Conservation (phyloP, 2,797 vertebrate genomes). For the Podarcis siculus region DNA sequence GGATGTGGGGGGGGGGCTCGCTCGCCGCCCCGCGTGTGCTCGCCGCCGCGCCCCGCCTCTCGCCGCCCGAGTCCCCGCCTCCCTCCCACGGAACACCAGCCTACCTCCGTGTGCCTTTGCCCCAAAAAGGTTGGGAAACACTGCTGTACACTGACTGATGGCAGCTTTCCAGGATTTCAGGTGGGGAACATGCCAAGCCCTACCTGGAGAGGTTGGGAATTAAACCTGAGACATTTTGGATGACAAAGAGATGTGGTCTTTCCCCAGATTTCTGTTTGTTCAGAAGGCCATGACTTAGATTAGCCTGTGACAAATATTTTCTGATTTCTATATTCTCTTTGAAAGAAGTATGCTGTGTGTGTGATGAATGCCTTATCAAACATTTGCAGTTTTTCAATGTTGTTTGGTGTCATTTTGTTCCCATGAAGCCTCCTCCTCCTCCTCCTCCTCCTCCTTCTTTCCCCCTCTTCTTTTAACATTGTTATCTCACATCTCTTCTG, state of each 20-base stretch:
- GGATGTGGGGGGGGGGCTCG: too few relatives aligned
- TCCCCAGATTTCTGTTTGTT: neutral
- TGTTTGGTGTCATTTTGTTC: neutral
- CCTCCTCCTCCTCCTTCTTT: neutral
- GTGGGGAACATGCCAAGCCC: too few relatives aligned
- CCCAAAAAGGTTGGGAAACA: too few relatives aligned
- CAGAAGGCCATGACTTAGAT: neutral
- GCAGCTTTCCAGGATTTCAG: too few relatives aligned
- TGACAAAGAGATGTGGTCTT: neutral
- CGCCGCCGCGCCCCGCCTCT: too few relatives aligned
- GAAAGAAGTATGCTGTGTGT: neutral
- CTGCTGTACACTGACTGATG: too few relatives aligned
- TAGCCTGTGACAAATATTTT: neutral
- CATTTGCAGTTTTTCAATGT: neutral
- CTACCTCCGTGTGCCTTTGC: too few relatives aligned
- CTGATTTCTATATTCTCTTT: neutral
- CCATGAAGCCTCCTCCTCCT: neutral
- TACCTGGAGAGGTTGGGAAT: too few relatives aligned
- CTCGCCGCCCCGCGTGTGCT: too few relatives aligned
- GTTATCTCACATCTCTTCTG: neutral
- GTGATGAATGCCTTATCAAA: neutral
- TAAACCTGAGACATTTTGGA: too few relatives aligned
- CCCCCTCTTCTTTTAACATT: neutral
- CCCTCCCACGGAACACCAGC: too few relatives aligned
- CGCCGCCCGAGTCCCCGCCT: too few relatives aligned